phyloP scores from a whole-genome alignment of 2,797 vertebrate genomes.

The Sciurus carolinensis region DNA sequence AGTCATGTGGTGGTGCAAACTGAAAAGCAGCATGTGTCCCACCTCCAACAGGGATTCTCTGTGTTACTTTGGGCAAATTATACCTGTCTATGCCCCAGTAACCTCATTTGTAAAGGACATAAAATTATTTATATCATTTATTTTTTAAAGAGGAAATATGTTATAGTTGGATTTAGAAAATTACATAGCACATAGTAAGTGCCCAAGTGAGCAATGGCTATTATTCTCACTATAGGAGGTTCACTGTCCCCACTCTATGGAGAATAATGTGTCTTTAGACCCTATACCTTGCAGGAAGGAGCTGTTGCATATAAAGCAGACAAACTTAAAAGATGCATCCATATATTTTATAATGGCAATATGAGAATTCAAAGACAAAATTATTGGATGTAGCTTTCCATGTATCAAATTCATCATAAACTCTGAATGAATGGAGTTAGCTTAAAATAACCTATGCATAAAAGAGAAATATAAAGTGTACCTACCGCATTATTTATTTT shows the following conservation, averaged over 20 bases:
- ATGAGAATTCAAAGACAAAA: background rate
- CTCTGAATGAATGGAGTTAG: background rate
- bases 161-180: background rate
- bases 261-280: background rate
- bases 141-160: background rate
- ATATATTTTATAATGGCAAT: too few relatives aligned
- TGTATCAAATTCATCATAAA: background rate
- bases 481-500: background rate
- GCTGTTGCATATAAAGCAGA: background rate
- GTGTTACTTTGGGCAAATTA: background rate
- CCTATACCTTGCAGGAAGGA: rapidly evolving
- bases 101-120: background rate
- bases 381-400: background rate
- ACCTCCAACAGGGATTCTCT: too few relatives aligned
- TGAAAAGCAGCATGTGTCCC: rapidly evolving
- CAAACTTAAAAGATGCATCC: too few relatives aligned
- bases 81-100: background rate
- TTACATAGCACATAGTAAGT: rapidly evolving
- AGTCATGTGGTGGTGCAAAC: background rate
- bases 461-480: too few relatives aligned
- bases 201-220: background rate
- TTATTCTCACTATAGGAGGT: background rate
- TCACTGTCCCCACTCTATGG: rapidly evolving
- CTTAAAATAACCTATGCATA: background rate
- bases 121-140: background rate